Base-by-base conservation (phyloP, 2,888 invertebrate species). In the Acanthosepion pharaonis region DNA sequence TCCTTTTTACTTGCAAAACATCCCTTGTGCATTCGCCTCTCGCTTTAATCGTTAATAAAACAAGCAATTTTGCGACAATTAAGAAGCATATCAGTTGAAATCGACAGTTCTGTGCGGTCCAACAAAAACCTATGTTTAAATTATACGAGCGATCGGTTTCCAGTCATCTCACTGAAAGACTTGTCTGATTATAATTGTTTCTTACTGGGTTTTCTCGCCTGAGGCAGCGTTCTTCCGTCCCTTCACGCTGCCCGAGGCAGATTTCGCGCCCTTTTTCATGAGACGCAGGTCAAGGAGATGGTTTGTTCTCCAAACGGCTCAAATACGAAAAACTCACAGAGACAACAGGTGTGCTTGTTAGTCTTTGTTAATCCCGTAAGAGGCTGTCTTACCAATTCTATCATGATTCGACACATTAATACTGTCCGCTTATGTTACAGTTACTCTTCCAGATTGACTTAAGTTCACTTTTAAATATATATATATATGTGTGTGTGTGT, bases 41-140 rank as follows among this genome's bases (percentile, higher is more conserved):
- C 78, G 78, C 78, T 78, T 78, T 78, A 78, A 78, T 33, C 78
- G 78, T 78, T 78, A 78, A 78, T 78, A 78, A 78, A 78, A 78
- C 78, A 78, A 78, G 78, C 78, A 78, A 78, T 78, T 78, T n/a
- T 33, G 78, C n/a, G 78, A 78, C 78, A 78, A 78, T 78, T 78
- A 78, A 78, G 78, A 78, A 78, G 78, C 78, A 33, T 78, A 78
- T 78, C 78, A 78, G 78, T 78, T 78, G 78, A 78, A 78, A 78
- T 78, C 78, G 78, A 78, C 78, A 78, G 78, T 78, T 78, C 78
- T 78, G n/a, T 78, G 78, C 78, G 78, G 78, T 78, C 78, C 78
- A 78, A n/a, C 78, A 78, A 78, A 78, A 78, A 78, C 78, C 78
- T 78, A 78, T 78, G 78, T 78, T 78, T 78, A 78, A 78, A 78